Conservation (phyloP, 2,888 invertebrate genomes). For the Steinernema scapterisci region DNA sequence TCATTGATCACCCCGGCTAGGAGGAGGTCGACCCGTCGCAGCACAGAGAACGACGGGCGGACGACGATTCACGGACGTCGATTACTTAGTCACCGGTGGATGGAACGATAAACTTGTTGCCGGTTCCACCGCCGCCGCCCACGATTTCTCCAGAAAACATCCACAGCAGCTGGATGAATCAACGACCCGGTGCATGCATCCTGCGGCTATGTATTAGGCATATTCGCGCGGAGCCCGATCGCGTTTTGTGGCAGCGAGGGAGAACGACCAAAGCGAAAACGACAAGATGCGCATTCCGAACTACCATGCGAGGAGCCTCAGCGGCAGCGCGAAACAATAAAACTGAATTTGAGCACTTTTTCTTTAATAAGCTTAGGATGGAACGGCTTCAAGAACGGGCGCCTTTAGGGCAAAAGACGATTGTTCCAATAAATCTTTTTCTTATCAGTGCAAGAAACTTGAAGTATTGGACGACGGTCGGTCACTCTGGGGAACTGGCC, state of each 20-base stretch:
- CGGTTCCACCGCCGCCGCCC: conserved; percentile 19
- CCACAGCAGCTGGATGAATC: neutral
- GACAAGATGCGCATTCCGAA: too few relatives aligned
- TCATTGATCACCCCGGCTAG: conserved; percentile 9
- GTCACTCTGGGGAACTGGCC: conserved; percentile 26
- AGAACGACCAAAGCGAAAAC: too few relatives aligned
- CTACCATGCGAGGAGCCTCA: too few relatives aligned
- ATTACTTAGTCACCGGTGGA: conserved; percentile 19
- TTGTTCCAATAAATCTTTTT: conserved; percentile 8
- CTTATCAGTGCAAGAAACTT: neutral
- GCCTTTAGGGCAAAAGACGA: neutral
- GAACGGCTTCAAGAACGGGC: too few relatives aligned
- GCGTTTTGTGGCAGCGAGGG: too few relatives aligned
- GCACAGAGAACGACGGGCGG: neutral
- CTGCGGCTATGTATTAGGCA: too few relatives aligned
- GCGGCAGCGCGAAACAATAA: too few relatives aligned
- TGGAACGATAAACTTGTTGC: conserved; percentile 28
- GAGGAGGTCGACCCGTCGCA: neutral
- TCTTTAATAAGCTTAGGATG: too few relatives aligned
- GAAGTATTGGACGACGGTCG: neutral
- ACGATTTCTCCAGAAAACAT: neutral
- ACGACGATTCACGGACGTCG: conserved; percentile 27
- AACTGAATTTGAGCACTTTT: too few relatives aligned
- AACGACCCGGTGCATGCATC: too few relatives aligned
- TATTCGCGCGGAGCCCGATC: too few relatives aligned